These are phyloP conservation scores for Zoanthus sansibaricus DNA, from an alignment of 92 coral and sea anemone genomes.

Conservation along the genomic window DNA sequence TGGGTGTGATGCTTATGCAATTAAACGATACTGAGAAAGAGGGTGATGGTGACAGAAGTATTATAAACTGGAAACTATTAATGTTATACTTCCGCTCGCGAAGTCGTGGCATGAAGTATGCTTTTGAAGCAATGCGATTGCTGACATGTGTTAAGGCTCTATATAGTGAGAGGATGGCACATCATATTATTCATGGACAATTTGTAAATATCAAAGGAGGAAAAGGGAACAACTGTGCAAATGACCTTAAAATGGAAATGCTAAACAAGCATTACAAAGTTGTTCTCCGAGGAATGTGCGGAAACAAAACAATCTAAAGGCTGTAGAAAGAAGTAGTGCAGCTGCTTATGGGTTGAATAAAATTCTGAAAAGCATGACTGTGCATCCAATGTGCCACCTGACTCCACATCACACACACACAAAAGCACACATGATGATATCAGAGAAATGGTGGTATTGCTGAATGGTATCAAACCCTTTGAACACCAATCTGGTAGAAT, in stretches of 20 bases:
- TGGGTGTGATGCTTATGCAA: conserved; percentile 57
- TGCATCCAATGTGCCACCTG: no score
- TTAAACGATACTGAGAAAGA: conserved; percentile 73
- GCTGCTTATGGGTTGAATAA: no score
- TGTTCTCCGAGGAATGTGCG: conserved; percentile 54
- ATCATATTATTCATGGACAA: conserved; percentile 66
- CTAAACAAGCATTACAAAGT: conserved; percentile 21
- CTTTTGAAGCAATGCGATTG: conserved; percentile 64
- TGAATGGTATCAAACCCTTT: no score
- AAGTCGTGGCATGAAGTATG: conserved; percentile 57
- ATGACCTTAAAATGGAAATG: conserved; percentile 55
- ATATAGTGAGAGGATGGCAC: conserved; percentile 63
- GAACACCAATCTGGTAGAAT: no score
- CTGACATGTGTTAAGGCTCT: conserved; percentile 58
- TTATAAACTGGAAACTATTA: conserved; percentile 70
- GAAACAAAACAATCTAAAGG: conserved; percentile 61
- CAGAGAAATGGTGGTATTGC: no score
- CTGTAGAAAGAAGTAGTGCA: conserved; percentile 11
- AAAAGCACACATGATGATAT: no score
- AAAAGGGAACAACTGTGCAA: conserved; percentile 36
- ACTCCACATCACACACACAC: no score
- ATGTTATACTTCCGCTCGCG: conserved; percentile 64
- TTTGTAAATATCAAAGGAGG: conserved; percentile 63
- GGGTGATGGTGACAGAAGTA: conserved; percentile 68
- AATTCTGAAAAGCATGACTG: no score